Percentiles rank a stretch among this genome's conserved stretches.
Conservation (phyloP, 2,797 vertebrate genomes). For the Pipistrellus nathusii region DNA sequence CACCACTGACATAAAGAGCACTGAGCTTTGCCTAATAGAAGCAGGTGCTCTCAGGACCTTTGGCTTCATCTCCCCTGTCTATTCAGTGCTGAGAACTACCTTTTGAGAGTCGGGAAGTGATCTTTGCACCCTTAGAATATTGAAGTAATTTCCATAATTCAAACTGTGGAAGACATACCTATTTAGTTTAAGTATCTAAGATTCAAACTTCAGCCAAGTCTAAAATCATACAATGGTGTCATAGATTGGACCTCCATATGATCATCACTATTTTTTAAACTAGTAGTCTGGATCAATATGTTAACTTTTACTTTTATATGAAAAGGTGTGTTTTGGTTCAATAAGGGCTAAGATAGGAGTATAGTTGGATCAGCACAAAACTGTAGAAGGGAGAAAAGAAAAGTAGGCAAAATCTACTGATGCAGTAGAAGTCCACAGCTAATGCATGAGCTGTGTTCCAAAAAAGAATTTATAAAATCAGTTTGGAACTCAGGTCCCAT, state of each 20-base stretch:
- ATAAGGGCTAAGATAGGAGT: not conserved
- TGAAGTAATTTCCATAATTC: not conserved
- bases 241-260: fast-evolving
- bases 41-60: not conserved
- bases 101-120: not conserved
- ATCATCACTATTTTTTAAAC: not conserved
- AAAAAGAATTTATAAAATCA: not conserved
- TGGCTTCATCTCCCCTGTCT: not conserved
- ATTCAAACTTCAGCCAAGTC: not conserved
- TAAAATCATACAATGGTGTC: not conserved
- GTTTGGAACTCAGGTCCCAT: not conserved
- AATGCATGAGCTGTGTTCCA: not conserved
- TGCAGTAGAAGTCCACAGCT: not conserved
- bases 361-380: not conserved
- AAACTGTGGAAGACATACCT: not conserved
- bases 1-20: not conserved
- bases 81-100: not conserved
- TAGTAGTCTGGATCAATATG: not conserved
- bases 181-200: not conserved
- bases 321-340: not conserved
- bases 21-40: not conserved
- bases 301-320: not conserved
- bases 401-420: not conserved
- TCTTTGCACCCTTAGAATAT: not conserved
- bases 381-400: not conserved